Evolutionary conservation across 1,140 invertebrate species (phyloP).

Genomic region (Frieseomelitta varia): DNA sequence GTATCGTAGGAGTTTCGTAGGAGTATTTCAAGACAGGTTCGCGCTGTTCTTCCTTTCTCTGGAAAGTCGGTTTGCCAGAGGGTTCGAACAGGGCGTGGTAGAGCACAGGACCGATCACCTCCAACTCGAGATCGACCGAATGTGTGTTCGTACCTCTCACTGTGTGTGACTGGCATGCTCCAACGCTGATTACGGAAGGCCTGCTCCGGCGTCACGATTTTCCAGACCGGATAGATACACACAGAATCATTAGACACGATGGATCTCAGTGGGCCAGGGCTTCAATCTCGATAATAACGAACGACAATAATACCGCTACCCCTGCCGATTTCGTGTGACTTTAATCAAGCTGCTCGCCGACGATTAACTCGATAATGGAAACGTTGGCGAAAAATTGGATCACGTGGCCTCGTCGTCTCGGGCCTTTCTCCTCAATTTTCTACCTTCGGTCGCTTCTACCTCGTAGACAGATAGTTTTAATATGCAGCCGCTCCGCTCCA

Average conservation of each 20-base stretch:
- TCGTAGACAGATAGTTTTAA: background rate
- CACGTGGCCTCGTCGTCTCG: background rate
- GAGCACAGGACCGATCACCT: slow-evolving; percentile 60
- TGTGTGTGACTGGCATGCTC: slow-evolving; percentile 74
- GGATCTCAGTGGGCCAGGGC: slow-evolving; percentile 52
- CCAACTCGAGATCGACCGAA: slow-evolving; percentile 70
- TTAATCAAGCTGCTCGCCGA: slow-evolving; percentile 23
- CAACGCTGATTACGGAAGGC: slow-evolving; percentile 72
- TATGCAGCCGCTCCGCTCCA: background rate
- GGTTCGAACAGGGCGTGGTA: slow-evolving; percentile 74
- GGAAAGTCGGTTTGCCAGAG: slow-evolving; percentile 62
- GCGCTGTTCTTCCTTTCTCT: slow-evolving; percentile 74
- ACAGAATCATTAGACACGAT: slow-evolving; percentile 72
- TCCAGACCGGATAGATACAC: slow-evolving; percentile 59
- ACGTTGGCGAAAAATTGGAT: background rate
- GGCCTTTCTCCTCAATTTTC: background rate
- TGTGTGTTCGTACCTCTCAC: slow-evolving; percentile 74
- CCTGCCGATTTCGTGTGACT: slow-evolving; percentile 41
- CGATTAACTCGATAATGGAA: slow-evolving; percentile 1
- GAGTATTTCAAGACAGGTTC: slow-evolving; percentile 63
- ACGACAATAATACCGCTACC: slow-evolving; percentile 23
- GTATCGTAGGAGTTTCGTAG: background rate
- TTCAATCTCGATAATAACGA: slow-evolving; percentile 53
- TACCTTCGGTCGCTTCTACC: background rate
- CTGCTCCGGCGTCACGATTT: slow-evolving; percentile 75